Evolutionary conservation across 1,140 invertebrate genomes (phyloP).

Genomic region (Hypothenemus hampei): DNA sequence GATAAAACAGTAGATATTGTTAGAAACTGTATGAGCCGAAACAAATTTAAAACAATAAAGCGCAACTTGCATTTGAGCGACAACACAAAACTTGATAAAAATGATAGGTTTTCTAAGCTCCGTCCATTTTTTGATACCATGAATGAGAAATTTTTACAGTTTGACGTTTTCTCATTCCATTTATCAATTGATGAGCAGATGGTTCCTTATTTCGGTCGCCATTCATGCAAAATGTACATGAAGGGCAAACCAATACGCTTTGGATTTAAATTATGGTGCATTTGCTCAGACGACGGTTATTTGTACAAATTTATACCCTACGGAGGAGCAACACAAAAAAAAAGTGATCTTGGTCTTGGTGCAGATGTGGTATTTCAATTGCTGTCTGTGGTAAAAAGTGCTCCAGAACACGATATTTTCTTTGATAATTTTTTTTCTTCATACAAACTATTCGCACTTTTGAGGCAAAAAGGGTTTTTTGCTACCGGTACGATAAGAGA

Average conservation of each 20-base stretch:
- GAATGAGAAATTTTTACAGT: constrained; percentile 44
- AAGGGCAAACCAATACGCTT: constrained; percentile 48
- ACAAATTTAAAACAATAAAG: constrained; percentile 28
- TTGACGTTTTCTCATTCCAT: constrained; percentile 42
- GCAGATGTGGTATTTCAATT: constrained; percentile 19
- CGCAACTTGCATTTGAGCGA: constrained; percentile 32
- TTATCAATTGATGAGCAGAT: constrained; percentile 46
- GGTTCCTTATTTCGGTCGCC: constrained; percentile 48
- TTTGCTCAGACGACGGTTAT: constrained; percentile 22
- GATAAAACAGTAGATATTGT: too few relatives aligned
- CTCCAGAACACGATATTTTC: constrained; percentile 15
- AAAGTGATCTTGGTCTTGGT: constrained; percentile 16
- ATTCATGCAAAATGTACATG: constrained; percentile 48
- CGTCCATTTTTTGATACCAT: constrained; percentile 29
- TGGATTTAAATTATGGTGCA: constrained; percentile 47
- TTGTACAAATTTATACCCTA: constrained; percentile 25
- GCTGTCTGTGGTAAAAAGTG: constrained; percentile 17
- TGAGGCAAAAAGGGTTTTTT: constrained; percentile 21
- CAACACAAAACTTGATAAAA: constrained; percentile 36
- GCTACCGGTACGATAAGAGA: constrained; percentile 25
- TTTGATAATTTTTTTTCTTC: constrained; percentile 28
- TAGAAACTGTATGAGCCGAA: too few relatives aligned
- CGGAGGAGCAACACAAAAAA: constrained; percentile 11
- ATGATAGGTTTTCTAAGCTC: constrained; percentile 41
- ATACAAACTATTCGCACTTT: constrained; percentile 20